Percentiles rank a stretch among this genome's conserved stretches.
Evolutionary conservation across 2,888 invertebrate species (phyloP).

Genomic region (Melanostoma scalare): DNA sequence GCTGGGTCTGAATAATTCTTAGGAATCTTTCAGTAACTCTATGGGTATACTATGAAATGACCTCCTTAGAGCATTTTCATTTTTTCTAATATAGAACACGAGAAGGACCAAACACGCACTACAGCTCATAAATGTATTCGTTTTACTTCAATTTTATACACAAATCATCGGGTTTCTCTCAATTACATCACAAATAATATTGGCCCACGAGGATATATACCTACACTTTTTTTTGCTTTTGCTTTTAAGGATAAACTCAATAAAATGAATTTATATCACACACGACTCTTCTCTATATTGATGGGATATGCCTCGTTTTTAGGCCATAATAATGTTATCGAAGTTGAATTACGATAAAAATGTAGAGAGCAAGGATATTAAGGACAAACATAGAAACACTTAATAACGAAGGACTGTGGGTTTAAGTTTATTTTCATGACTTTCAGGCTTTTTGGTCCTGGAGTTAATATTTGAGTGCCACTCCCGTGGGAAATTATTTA

Average conservation of each 20-base stretch:
- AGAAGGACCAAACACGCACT: conserved; percentile 22
- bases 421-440: conserved; percentile 67
- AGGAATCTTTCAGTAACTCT: conserved; percentile 24
- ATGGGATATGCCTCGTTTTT: conserved; percentile 58
- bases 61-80: not conserved
- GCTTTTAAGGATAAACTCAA: conserved; percentile 32
- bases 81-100: conserved; percentile 5
- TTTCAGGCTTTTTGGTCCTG: conserved; percentile 41
- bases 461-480: conserved; percentile 60
- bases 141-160: conserved; percentile 17
- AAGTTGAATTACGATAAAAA: conserved; percentile 42
- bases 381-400: conserved; percentile 44
- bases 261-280: conserved; percentile 46
- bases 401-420: conserved; percentile 48
- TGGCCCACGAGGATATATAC: not conserved
- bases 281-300: conserved; percentile 39
- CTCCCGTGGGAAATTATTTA: conserved; percentile 71
- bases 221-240: conserved; percentile 7
- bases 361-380: conserved; percentile 47
- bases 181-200: conserved; percentile 14
- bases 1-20: conserved; percentile 1
- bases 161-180: not conserved
- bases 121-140: conserved; percentile 10
- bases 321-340: conserved; percentile 42
- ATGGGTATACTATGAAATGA: not conserved